These are phyloP conservation scores for Agrotis segetum DNA, from an alignment of 2,888 invertebrate genomes.

Conservation along the genomic window DNA sequence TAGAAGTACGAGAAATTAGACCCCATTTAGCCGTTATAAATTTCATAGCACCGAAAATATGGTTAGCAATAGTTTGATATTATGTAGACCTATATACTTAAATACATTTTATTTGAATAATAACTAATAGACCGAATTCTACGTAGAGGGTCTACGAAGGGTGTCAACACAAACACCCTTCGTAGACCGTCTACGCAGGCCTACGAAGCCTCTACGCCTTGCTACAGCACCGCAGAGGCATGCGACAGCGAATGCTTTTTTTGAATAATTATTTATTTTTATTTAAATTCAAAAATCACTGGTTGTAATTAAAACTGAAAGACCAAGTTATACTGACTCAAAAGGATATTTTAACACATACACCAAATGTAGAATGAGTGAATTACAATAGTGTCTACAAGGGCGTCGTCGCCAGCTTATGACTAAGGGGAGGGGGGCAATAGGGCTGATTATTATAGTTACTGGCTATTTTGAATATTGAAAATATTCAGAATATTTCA, in stretches of 20 bases:
- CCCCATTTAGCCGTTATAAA: background rate
- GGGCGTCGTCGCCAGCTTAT: too few relatives aligned
- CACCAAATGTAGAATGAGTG: background rate
- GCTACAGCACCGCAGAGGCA: background rate
- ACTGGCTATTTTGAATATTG: too few relatives aligned
- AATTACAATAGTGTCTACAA: background rate
- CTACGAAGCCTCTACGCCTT: conserved; percentile 1
- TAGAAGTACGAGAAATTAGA: background rate
- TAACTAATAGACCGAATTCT: background rate
- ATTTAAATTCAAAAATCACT: too few relatives aligned
- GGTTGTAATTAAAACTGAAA: too few relatives aligned
- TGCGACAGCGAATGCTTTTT: too few relatives aligned
- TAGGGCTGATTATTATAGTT: too few relatives aligned
- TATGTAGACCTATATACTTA: too few relatives aligned
- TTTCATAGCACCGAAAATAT: background rate
- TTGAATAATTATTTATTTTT: too few relatives aligned
- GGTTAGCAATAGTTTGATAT: too few relatives aligned
- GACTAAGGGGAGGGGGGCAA: too few relatives aligned
- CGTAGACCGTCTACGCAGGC: conserved; percentile 7
- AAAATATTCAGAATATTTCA: too few relatives aligned
- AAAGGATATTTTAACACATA: background rate
- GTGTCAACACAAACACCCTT: background rate
- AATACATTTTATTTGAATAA: background rate
- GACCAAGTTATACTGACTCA: background rate
- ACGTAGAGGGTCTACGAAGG: too few relatives aligned